Evolutionary conservation across 2,113 vertebrate species (phyloP), one percentile per base, ranked within the genome.

Genomic region (Puntigrus tetrazona): DNA sequence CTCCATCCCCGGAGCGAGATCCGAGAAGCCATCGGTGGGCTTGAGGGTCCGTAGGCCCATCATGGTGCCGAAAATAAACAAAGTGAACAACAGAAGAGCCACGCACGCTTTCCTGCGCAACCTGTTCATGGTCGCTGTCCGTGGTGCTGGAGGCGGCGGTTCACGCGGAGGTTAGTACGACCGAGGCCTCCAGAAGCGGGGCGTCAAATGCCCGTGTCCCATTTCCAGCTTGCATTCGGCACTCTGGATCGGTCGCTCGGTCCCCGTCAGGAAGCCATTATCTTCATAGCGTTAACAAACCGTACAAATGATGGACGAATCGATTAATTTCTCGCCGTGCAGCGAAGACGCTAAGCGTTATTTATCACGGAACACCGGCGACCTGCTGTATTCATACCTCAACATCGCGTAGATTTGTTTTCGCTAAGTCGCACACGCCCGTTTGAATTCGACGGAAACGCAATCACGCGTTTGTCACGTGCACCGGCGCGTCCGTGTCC

Each of bases 21-120:
- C 96, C 5, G 95, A 96, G 86, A 96, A 95, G 45, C 95, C 96
- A 70, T 96, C 96, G 25, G 94, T 94, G 57, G 95, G 95, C 41
- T 96, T 97, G 65, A 97, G 93, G 63, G 95, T 96, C 89, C 95
- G 89, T 84, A 97, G 92, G 20, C 95, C 96, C 96, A 97, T 96
- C 92, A 97, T 95, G 25, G 96, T 96, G 25, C 96, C 96, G 84
- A 97, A 96, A 29, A 96, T 94, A 88, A 97, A 97, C 29, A 97
- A 94, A 34, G 96, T 95, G 87, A 97, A 96, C 77, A 97, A 92
- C 87, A 97, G 95, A 1, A 97, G 93, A 7, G 95, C 96, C 50
- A 96, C 92, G 11, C 95, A 94, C 25, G 95, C 95, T 47, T 95
- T 96, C 88, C 94, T 94, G 84, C 96, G 94, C 84, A 96, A 92